Evolutionary conservation across 2,113 vertebrate species (phyloP).

Genomic region (Bubo blakistoni): DNA sequence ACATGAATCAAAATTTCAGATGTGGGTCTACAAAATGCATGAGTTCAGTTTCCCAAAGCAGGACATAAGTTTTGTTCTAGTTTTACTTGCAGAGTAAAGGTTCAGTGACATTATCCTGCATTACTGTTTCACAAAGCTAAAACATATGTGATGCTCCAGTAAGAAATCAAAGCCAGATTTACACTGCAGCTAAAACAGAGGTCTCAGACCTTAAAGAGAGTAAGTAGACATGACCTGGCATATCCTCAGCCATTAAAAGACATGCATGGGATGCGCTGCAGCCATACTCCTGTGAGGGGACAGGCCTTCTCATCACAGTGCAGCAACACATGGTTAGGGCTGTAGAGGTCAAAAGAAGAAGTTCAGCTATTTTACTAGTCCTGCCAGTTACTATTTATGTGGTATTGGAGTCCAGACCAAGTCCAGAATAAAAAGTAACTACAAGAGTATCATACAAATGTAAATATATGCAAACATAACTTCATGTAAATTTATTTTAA

Average conservation of each 20-base stretch:
- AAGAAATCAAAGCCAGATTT: neutral
- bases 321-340: neutral
- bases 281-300: accelerated
- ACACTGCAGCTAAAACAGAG: neutral
- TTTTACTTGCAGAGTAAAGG: neutral
- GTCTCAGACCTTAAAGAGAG: neutral
- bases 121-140: neutral
- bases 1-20: neutral
- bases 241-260: neutral
- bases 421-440: neutral
- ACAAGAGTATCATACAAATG: neutral
- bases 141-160: neutral
- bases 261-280: neutral
- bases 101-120: neutral
- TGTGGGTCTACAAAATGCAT: neutral
- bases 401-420: neutral
- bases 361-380: neutral
- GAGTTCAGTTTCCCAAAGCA: neutral
- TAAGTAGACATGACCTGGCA: neutral
- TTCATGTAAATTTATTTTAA: neutral
- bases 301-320: neutral
- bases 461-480: neutral
- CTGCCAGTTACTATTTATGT: neutral
- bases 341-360: neutral
- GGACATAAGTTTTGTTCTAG: neutral